phyloP scores from a whole-genome alignment of 2,888 invertebrate species.

The Callimorpha dominula region DNA sequence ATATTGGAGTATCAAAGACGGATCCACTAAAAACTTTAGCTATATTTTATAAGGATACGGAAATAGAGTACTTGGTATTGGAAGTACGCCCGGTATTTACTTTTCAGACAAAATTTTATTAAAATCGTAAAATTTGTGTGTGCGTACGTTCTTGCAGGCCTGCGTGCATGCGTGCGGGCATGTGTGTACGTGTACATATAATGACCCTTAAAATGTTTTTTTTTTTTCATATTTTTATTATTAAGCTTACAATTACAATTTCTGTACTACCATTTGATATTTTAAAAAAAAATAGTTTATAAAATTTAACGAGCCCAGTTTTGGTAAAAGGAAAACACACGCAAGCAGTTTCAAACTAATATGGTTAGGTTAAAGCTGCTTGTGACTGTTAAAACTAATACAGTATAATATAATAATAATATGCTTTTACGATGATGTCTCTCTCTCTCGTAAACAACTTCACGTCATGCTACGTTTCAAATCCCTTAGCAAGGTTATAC shows the following conservation, averaged over 20 bases:
- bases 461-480: slow-evolving; percentile 26
- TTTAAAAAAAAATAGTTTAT: background rate
- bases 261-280: too few relatives aligned
- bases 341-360: background rate
- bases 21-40: background rate
- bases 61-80: background rate
- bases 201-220: too few relatives aligned
- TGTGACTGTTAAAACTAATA: slow-evolving; percentile 23
- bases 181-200: too few relatives aligned
- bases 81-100: background rate
- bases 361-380: too few relatives aligned
- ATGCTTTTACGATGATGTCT: slow-evolving; percentile 29
- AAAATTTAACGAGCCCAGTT: background rate
- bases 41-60: background rate
- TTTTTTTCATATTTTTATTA: too few relatives aligned
- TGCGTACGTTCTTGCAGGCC: too few relatives aligned
- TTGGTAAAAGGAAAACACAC: background rate
- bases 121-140: too few relatives aligned
- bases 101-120: background rate
- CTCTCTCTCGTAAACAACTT: slow-evolving; percentile 42
- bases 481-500: slow-evolving; percentile 42
- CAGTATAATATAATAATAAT: slow-evolving; percentile 19
- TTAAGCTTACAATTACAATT: too few relatives aligned
- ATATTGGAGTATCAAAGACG: background rate
- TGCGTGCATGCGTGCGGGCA: too few relatives aligned